Base-by-base conservation (phyloP, 1,140 invertebrate species). In the Polyergus mexicanus region DNA sequence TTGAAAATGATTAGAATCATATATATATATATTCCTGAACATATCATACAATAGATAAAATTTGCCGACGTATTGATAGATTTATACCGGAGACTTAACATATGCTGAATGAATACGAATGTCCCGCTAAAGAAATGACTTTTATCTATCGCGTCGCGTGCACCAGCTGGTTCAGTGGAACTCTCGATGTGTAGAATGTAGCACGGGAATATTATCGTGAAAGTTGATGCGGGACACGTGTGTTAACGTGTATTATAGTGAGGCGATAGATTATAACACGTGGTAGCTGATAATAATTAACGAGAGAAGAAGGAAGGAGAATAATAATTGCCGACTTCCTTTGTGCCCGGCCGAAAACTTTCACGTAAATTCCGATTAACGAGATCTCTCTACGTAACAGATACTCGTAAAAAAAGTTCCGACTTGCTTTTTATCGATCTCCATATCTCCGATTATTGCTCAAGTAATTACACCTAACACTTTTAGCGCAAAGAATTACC, bases 111-210 rank as follows among this genome's bases (percentile, higher is more conserved):
- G 38, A 62, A 28, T 35, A 32, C n/a, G 63, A 80, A 56, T 74
- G 68, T 83, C 28, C 28, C 65, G 38, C n/a, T 38, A 83, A 81
- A 81, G 68, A 81, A 83, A 83, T 72, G 66, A 60, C 68, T 83
- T 60, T 72, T 56, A 54, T 74, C 38, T 35, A 25, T 56, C 62
- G 56, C 65, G 76, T 83, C 87, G 88, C 84, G 87, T 83, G 88
- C 88, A 72, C 78, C 38, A 41, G 51, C 86, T 38, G 41, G n/a
- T 60, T 19, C 16, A 19, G 16, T 19, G 10, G 47, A 54, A 32
- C 13, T 32, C 25, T 62, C 22, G 68, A 62, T 32, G 38, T 11
- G 25, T 56, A 72, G 51, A 44, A 72, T 81, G 66, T 38, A 72
- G 58, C 47, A 58, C 38, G 41, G 38, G 35, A 51, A 19, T 83